Evolutionary conservation across 2,113 vertebrate species (phyloP), one percentile per base, ranked within the genome.

Genomic region (Sander lucioperca): DNA sequence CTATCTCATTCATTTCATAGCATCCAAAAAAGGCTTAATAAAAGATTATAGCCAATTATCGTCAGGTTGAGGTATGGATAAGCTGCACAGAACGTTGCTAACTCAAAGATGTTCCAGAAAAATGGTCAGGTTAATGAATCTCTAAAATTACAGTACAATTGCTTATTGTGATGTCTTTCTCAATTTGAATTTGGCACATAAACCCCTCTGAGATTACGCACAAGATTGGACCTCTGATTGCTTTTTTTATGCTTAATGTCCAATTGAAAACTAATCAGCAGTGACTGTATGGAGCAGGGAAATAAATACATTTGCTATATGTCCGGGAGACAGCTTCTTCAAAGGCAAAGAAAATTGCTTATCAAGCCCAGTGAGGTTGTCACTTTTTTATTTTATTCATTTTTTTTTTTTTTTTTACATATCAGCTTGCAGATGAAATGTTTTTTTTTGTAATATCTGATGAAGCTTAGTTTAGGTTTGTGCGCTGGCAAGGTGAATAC

Each of bases 401-500:
- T 27, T 27, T 0, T 5, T 33, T 57, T 47, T 18, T 61, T 18
- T 23, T 68, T 45, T 68, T 25, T 25, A 27, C 30, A 45, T 4
- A 15, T 45, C 43, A 25, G 25, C 19, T 6, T 64, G 81, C 74
- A 80, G 23, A 66, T 11, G 7, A 13, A 36, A 43, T 9, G 4
- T 23, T 58, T 73, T 39, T 7, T n/a, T 6, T 36, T 6, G 59
- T 76, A 13, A 50, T 33, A 48, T 70, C 23, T 18, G 48, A 45
- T 33, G 10, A 65, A 50, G 27, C 27, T 80, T 51, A 68, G 58
- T 63, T 57, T 25, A 64, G 58, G 50, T 71, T 66, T 81, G 51
- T 30, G 63, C 51, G 11, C 70, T 91, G 89, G 86, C 82, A 70
- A 74, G 81, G 80, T 88, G 78, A 83, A 83, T 77, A 74, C 25